These are phyloP conservation scores for Plagodis dolabraria DNA, from an alignment of 2,888 invertebrate species.

Conservation along the genomic window DNA sequence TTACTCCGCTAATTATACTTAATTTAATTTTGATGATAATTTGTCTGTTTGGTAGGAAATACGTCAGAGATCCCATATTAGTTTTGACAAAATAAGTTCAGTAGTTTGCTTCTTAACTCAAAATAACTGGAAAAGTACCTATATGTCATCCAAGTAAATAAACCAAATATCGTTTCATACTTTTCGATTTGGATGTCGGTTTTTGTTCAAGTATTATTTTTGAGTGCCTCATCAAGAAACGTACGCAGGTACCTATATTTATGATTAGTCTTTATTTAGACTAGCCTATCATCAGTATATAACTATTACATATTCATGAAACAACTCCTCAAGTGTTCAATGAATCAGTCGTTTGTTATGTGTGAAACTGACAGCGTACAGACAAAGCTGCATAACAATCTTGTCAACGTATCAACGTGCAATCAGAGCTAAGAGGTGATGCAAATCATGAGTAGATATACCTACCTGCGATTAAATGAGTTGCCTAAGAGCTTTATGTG, in stretches of 20 bases:
- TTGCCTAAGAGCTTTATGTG: constrained; percentile 35
- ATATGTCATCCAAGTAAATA: too few species aligned
- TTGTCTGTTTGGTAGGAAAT: too few species aligned
- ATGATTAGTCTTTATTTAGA: constrained; percentile 5
- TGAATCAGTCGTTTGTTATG: constrained; percentile 8
- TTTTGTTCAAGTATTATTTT: neutral
- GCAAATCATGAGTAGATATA: constrained; percentile 31
- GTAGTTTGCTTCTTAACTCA: too few species aligned
- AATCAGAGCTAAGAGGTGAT: constrained; percentile 28
- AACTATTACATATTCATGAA: constrained; percentile 12
- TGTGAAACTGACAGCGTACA: constrained; percentile 33
- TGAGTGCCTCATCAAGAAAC: neutral
- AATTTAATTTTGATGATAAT: too few species aligned
- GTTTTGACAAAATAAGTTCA: too few species aligned
- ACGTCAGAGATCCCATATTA: too few species aligned
- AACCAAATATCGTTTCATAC: too few species aligned
- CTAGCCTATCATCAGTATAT: constrained; percentile 2
- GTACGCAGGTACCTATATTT: neutral
- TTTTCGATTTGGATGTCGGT: too few species aligned
- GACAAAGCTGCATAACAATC: constrained; percentile 33
- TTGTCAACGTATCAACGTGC: constrained; percentile 32
- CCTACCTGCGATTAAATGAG: constrained; percentile 31
- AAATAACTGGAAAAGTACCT: too few species aligned
- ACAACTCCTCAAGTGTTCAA: neutral
- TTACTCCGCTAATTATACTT: too few species aligned